Conservation (phyloP, 2,888 invertebrate species). For the Odontomyia ornata region DNA sequence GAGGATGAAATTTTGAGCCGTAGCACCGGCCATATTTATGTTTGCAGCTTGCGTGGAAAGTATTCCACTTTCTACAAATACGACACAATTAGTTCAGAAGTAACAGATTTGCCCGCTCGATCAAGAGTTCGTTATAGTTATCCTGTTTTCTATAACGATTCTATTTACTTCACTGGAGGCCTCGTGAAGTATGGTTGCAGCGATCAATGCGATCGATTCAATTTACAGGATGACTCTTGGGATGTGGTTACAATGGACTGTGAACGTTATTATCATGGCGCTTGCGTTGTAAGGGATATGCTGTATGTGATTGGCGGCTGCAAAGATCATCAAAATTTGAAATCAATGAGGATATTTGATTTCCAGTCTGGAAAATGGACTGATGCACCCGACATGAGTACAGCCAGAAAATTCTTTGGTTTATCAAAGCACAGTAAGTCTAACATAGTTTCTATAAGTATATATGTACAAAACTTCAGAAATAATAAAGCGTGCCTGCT, state of each 20-base stretch:
- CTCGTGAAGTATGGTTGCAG: conserved; percentile 23
- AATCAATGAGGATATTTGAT: conserved; percentile 21
- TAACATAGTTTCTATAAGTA: no score
- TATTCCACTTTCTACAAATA: conserved; percentile 31
- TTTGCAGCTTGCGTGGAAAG: conserved; percentile 12
- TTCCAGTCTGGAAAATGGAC: conserved; percentile 26
- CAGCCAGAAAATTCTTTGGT: conserved; percentile 29
- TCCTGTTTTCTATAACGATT: conserved; percentile 31
- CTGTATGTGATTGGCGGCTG: conserved; percentile 30
- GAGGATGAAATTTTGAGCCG: conserved; percentile 1
- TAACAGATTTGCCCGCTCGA: conserved; percentile 8
- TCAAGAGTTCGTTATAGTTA: conserved; percentile 26
- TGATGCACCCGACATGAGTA: neutral
- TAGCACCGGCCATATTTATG: conserved; percentile 15
- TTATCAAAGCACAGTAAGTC: conserved; percentile 32
- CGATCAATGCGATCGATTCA: conserved; percentile 26
- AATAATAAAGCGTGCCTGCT: no score
- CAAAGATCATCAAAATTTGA: conserved; percentile 17
- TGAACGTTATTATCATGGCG: conserved; percentile 34
- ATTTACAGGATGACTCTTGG: conserved; percentile 28
- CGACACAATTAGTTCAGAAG: conserved; percentile 16
- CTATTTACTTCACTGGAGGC: conserved; percentile 39
- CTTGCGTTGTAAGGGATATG: conserved; percentile 14
- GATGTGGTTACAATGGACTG: conserved; percentile 22
- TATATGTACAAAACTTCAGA: no score